phyloP scores from a whole-genome alignment of 2,888 invertebrate genomes.

The Dynastes tityus region DNA sequence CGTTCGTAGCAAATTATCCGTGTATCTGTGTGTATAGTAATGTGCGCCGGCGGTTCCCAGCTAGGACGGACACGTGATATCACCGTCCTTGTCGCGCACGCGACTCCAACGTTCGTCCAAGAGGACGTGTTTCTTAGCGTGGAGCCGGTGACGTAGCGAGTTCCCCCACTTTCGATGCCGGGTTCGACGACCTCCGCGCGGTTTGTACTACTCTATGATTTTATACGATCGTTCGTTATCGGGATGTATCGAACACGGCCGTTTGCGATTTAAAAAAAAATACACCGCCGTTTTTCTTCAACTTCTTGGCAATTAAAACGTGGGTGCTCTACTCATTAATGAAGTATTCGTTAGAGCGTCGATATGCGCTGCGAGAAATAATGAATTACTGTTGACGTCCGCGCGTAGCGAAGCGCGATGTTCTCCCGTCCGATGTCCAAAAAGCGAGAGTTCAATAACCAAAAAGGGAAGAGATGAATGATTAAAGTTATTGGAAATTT shows the following conservation, averaged over 20 bases:
- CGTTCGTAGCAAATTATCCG: conserved; percentile 67
- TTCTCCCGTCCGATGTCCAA: conserved; percentile 9
- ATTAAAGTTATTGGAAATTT: conserved; percentile 10
- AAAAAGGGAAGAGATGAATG: conserved; percentile 15
- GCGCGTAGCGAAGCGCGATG: not conserved
- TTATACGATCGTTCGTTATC: conserved; percentile 60
- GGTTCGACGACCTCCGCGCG: conserved; percentile 66
- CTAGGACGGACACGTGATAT: conserved; percentile 45
- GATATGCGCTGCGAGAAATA: not conserved
- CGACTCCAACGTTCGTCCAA: conserved; percentile 55
- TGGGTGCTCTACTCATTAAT: conserved; percentile 42
- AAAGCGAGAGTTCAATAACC: conserved; percentile 16
- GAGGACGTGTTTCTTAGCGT: conserved; percentile 66
- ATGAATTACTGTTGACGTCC: not conserved
- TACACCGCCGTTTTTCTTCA: conserved; percentile 53
- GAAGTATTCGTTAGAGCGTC: conserved; percentile 6
- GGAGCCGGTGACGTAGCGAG: conserved; percentile 65
- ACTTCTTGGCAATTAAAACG: conserved; percentile 41
- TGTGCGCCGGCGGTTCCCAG: conserved; percentile 58
- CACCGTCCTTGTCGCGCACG: conserved; percentile 60
- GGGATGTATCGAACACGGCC: conserved; percentile 60
- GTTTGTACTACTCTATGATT: conserved; percentile 64
- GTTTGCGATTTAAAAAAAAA: conserved; percentile 55
- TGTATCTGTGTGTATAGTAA: conserved; percentile 67
- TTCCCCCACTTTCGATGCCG: conserved; percentile 65